These are phyloP conservation scores for Hydriomena furcata DNA, from an alignment of 2,888 invertebrate genomes.

Conservation along the genomic window DNA sequence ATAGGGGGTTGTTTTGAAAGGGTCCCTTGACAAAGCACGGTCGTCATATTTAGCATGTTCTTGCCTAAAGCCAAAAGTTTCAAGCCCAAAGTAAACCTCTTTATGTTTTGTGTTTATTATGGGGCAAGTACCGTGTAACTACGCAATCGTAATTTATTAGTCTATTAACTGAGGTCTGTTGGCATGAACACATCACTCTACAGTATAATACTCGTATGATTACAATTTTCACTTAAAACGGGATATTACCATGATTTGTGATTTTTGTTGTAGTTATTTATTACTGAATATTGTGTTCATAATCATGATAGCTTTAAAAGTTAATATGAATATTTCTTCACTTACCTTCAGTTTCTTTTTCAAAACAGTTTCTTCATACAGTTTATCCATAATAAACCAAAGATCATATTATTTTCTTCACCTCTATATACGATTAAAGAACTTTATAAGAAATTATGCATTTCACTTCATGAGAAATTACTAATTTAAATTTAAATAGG, in stretches of 20 bases:
- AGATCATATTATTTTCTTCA: background rate
- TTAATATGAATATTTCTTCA: background rate
- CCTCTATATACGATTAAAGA: no score
- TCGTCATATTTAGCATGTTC: conserved; percentile 48
- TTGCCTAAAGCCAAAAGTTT: conserved; percentile 63
- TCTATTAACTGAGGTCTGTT: conserved; percentile 5
- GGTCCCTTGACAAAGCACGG: conserved; percentile 60
- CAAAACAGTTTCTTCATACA: background rate
- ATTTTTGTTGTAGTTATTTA: no score
- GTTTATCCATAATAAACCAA: background rate
- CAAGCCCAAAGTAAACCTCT: conserved; percentile 57
- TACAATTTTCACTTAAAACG: no score
- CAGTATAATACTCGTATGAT: no score
- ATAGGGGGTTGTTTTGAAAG: conserved; percentile 48
- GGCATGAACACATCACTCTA: conserved; percentile 1
- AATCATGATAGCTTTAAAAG: no score
- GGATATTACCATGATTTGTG: no score
- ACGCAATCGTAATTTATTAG: conserved; percentile 12
- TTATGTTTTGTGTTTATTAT: conserved; percentile 39
- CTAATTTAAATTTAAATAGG: no score
- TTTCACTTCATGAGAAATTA: no score
- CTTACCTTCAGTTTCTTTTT: conserved; percentile 12
- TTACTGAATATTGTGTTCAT: no score
- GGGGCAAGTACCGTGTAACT: conserved; percentile 27
- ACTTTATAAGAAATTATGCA: no score